Percentiles rank a stretch among this genome's conserved stretches.
phyloP scores from a whole-genome alignment of 2,113 vertebrate species.

The Melanotaenia duboulayi region DNA sequence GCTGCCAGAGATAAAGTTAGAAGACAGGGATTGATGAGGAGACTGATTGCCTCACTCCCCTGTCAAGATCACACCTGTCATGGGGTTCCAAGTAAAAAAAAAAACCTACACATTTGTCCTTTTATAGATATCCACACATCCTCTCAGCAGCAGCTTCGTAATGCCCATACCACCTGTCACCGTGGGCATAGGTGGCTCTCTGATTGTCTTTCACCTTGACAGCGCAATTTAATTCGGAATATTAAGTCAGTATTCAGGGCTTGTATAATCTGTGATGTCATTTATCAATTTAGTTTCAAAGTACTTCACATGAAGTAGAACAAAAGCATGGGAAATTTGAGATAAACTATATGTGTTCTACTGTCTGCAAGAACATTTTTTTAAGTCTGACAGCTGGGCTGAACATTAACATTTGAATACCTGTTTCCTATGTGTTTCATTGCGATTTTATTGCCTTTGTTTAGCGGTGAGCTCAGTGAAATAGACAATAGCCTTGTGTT shows the following conservation, averaged over 20 bases:
- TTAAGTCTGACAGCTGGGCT: conserved; percentile 65
- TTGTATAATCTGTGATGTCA: conserved; percentile 50
- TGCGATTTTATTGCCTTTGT: conserved; percentile 65
- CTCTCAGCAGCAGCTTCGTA: conserved; percentile 58
- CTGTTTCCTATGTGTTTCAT: conserved; percentile 58
- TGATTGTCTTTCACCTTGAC: conserved; percentile 63
- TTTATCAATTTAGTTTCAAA: conserved; percentile 55
- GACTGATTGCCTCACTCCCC: conserved; percentile 74
- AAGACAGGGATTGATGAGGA: conserved; percentile 81
- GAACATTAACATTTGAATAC: conserved; percentile 78
- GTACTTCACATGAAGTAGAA: conserved; percentile 43
- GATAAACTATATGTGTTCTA: conserved; percentile 54
- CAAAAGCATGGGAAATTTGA: conserved; percentile 48
- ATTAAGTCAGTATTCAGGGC: conserved; percentile 58
- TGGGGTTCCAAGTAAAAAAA: conserved; percentile 51
- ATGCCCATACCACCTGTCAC: conserved; percentile 61
- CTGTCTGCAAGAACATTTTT: conserved; percentile 61
- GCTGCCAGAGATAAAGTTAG: conserved; percentile 78
- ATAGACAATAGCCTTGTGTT: conserved; percentile 73
- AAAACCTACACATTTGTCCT: conserved; percentile 44
- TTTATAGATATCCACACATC: conserved; percentile 49
- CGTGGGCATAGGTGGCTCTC: conserved; percentile 42
- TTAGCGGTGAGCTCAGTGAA: conserved; percentile 57
- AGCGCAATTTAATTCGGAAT: conserved; percentile 55
- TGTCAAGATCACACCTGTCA: conserved; percentile 80